Percentiles rank a stretch among this genome's conserved stretches.
Evolutionary conservation across 2,888 invertebrate species (phyloP).

Genomic region (Rhogogaster chlorosoma): DNA sequence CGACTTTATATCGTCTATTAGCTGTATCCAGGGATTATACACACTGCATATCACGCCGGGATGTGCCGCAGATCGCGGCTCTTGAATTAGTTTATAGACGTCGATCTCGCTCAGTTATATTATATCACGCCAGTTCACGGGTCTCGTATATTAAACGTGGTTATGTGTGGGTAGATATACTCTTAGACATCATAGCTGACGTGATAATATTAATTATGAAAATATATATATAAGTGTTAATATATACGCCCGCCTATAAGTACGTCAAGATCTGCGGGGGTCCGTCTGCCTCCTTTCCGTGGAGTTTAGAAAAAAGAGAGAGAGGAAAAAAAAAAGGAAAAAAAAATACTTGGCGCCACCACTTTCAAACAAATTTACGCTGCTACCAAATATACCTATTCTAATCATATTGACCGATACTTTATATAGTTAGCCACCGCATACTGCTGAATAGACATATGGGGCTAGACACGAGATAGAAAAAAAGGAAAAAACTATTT

Average conservation of each 20-base stretch:
- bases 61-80: too few species aligned
- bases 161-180: not conserved
- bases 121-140: too few species aligned
- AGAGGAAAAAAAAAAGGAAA: not conserved
- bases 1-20: not conserved
- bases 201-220: constrained; percentile 49
- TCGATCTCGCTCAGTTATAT: too few species aligned
- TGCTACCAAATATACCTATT: not conserved
- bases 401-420: constrained; percentile 38
- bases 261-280: constrained; percentile 47
- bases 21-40: not conserved
- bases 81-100: too few species aligned
- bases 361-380: constrained; percentile 43
- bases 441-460: not conserved
- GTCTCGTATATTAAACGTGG: not conserved
- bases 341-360: constrained; percentile 30
- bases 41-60: not conserved
- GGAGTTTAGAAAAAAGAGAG: not conserved
- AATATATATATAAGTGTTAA: constrained; percentile 36
- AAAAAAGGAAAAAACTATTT: not conserved
- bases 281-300: constrained; percentile 44
- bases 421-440: not conserved
- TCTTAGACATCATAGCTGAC: not conserved
- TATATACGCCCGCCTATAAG: not conserved
- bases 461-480: not conserved